Evolutionary conservation across 92 coral and sea anemone species (phyloP).

Genomic region (Blastomussa wellsi): DNA sequence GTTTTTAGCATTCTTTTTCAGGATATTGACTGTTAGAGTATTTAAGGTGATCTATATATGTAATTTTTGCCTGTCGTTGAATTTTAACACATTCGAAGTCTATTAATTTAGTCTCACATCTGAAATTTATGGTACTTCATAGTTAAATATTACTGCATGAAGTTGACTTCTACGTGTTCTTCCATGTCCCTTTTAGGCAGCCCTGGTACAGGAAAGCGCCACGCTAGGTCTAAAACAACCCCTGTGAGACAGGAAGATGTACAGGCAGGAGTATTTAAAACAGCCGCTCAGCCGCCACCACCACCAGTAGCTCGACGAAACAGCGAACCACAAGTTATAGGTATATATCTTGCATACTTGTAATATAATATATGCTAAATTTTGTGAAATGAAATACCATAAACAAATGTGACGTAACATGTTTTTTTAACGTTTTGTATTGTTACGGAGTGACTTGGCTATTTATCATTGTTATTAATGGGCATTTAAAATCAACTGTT

Average conservation of each 20-base stretch:
- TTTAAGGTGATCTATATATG: background rate
- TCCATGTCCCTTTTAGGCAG: background rate
- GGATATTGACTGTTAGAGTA: background rate
- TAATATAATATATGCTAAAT: too few species aligned
- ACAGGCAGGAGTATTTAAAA: background rate
- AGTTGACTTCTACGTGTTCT: background rate
- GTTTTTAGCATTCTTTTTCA: background rate
- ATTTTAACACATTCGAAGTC: too few species aligned
- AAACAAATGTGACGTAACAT: background rate
- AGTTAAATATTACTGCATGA: too few species aligned
- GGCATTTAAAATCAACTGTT: too few species aligned
- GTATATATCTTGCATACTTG: background rate
- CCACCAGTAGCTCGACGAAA: background rate
- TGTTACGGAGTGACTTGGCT: background rate
- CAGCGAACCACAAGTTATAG: background rate
- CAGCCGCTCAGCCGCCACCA: background rate
- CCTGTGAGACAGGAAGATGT: slow-evolving; percentile 20
- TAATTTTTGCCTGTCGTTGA: background rate
- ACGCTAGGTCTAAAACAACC: background rate
- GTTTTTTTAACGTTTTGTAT: background rate
- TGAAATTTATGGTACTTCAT: too few species aligned
- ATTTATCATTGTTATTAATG: too few species aligned
- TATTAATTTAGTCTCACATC: too few species aligned
- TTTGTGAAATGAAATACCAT: background rate
- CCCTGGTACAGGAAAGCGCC: background rate